phyloP scores from a whole-genome alignment of 2,113 vertebrate species.

The Pterocles gutturalis region DNA sequence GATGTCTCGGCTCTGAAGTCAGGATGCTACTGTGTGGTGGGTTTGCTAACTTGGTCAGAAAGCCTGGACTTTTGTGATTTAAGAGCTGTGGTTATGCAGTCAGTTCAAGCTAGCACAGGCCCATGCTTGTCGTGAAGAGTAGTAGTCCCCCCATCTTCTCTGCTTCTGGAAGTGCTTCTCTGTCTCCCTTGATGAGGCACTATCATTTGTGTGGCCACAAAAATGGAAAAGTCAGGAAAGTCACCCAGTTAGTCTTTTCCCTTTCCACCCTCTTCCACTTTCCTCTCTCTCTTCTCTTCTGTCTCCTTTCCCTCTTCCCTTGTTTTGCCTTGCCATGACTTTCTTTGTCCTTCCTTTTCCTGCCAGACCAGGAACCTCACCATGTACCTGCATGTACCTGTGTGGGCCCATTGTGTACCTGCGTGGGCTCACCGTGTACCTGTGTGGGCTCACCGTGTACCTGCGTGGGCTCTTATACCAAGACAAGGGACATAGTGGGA shows the following conservation, averaged over 20 bases:
- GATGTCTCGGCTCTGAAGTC: neutral
- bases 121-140: neutral
- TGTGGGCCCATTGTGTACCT: neutral
- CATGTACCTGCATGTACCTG: neutral
- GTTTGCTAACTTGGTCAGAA: neutral
- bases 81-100: neutral
- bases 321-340: neutral
- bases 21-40: neutral
- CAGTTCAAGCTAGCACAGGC: neutral
- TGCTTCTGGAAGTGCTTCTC: neutral
- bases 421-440: accelerated
- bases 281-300: neutral
- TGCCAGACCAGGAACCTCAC: neutral
- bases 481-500: neutral
- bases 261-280: neutral
- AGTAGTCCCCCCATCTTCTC: neutral
- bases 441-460: neutral
- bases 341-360: neutral
- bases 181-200: neutral
- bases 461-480: neutral
- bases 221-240: neutral
- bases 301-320: neutral
- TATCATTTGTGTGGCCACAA: neutral
- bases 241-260: neutral
- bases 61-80: neutral